These are phyloP conservation scores for Anabacerthia variegaticeps DNA, from an alignment of 2,797 vertebrate species.

Conservation along the genomic window DNA sequence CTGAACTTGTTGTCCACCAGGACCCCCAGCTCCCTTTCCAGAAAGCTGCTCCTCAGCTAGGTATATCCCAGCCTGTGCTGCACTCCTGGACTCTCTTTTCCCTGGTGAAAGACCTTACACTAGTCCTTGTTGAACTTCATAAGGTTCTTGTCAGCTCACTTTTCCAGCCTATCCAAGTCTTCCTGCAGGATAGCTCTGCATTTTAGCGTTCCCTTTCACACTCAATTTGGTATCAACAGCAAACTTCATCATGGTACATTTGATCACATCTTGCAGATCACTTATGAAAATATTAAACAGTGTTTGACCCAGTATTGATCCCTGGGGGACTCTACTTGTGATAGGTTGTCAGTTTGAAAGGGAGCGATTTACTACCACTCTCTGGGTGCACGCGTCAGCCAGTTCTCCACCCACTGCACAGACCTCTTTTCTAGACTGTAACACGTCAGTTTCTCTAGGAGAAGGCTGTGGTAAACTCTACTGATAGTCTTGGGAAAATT, in stretches of 20 bases:
- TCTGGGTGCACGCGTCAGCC: neutral
- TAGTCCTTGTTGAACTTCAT: neutral
- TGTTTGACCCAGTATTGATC: neutral
- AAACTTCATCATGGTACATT: neutral
- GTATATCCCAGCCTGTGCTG: neutral
- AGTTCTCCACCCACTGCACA: neutral
- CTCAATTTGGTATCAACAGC: neutral
- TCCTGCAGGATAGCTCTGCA: neutral
- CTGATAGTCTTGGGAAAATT: neutral
- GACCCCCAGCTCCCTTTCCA: neutral
- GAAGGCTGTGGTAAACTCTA: neutral
- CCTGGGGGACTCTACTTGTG: neutral
- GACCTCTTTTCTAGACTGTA: neutral
- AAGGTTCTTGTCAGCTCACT: neutral
- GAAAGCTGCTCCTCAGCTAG: neutral
- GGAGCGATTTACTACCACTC: neutral
- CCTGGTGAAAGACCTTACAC: neutral
- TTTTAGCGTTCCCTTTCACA: neutral
- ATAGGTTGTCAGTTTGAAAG: neutral
- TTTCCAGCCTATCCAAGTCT: neutral
- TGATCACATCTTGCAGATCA: neutral
- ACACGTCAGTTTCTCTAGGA: neutral
- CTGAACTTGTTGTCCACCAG: fast-evolving
- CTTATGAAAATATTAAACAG: neutral
- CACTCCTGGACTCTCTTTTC: neutral